phyloP scores from a whole-genome alignment of 2,113 vertebrate species.

The Malurus elegans region DNA sequence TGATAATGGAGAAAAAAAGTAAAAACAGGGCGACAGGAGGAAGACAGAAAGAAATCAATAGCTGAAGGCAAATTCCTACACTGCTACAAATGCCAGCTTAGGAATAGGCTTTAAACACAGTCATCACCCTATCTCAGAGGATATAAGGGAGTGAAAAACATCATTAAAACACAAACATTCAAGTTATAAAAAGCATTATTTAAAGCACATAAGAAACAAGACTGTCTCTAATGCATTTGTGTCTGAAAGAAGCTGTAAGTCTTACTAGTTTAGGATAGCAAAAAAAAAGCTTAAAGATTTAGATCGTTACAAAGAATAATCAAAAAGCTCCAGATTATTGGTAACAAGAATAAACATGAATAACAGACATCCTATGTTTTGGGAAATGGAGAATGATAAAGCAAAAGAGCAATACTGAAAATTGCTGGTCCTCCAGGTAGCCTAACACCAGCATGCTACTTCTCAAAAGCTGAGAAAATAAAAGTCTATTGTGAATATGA shows the following conservation, averaged over 20 bases:
- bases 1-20: not conserved
- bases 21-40: rapidly evolving
- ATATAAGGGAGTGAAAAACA: rapidly evolving
- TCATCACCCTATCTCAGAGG: not conserved
- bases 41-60: not conserved
- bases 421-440: not conserved
- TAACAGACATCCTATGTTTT: not conserved
- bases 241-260: not conserved
- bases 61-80: not conserved
- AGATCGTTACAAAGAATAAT: not conserved
- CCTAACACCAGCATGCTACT: not conserved
- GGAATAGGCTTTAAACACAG: not conserved
- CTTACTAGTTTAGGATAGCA: not conserved
- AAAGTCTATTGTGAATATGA: not conserved
- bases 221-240: not conserved
- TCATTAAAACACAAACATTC: not conserved
- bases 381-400: not conserved
- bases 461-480: not conserved
- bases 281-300: not conserved
- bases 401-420: not conserved
- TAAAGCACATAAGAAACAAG: not conserved
- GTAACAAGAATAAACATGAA: not conserved
- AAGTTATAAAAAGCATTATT: not conserved
- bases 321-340: not conserved
- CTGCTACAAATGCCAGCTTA: not conserved